phyloP scores from a whole-genome alignment of 2,888 invertebrate species.

The Theodoxus fluviatilis region DNA sequence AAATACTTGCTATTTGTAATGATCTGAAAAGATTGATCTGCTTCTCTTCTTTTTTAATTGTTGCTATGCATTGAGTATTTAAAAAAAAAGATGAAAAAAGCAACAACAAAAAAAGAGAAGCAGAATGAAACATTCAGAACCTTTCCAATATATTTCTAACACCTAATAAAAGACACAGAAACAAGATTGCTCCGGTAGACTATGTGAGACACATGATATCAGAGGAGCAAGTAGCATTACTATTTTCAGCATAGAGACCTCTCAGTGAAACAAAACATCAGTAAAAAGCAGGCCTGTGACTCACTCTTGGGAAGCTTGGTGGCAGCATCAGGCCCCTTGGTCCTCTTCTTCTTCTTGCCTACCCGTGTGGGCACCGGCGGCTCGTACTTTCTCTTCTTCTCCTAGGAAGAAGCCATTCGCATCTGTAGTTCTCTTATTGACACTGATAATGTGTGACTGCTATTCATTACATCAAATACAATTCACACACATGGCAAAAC shows the following conservation, averaged over 20 bases:
- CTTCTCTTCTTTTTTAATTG: background rate
- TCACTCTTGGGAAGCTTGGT: conserved; percentile 87
- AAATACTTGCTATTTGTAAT: too few relatives aligned
- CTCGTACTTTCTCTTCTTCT: conserved; percentile 95
- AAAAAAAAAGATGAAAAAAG: too few relatives aligned
- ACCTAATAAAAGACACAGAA: background rate
- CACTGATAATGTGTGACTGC: too few relatives aligned
- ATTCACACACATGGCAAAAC: too few relatives aligned
- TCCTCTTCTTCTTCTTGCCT: conserved; percentile 91
- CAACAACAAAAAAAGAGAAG: too few relatives aligned
- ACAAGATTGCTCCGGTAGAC: background rate
- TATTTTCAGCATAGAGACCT: background rate
- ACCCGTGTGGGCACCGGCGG: conserved; percentile 98
- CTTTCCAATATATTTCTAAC: background rate
- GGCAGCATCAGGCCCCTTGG: conserved; percentile 98
- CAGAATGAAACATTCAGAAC: too few relatives aligned
- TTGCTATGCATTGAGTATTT: background rate
- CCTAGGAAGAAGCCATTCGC: conserved; percentile 43
- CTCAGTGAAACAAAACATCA: too few relatives aligned
- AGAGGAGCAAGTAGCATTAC: background rate
- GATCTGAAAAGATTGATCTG: too few relatives aligned
- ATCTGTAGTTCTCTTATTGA: too few relatives aligned
- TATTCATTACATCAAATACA: too few relatives aligned
- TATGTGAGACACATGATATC: background rate
- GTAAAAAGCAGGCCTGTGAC: background rate